A percentile compares a stretch with the other conserved stretches of the same genome.
Conservation (phyloP, 1,140 invertebrate species). For the Teleogryllus occipitalis region DNA sequence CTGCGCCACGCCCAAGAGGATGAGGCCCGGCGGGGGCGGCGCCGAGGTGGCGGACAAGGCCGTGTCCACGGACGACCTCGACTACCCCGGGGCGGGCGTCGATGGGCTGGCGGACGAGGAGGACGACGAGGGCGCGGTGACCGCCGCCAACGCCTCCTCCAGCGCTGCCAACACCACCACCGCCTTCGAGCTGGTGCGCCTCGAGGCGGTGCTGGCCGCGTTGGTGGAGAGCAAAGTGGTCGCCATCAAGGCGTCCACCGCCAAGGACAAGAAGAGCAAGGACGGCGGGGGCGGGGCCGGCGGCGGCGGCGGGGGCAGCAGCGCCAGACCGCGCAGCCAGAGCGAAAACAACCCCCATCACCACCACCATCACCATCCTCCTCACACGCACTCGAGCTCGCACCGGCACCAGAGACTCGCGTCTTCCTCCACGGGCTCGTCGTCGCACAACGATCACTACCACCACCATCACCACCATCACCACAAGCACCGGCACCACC, state of each 20-base stretch:
- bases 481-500: slow-evolving; percentile 3
- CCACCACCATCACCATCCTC: slow-evolving; percentile 7
- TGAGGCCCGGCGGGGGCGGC: neutral
- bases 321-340: slow-evolving; percentile 17
- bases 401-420: slow-evolving; percentile 15
- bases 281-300: slow-evolving; percentile 10
- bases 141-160: neutral
- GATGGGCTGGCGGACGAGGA: slow-evolving; percentile 16
- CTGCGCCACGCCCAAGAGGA: no score
- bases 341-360: neutral
- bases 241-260: slow-evolving; percentile 16
- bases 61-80: slow-evolving; percentile 55
- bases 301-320: neutral
- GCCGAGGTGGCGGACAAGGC: slow-evolving; percentile 55
- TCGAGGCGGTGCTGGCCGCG: slow-evolving; percentile 54
- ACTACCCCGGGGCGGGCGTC: slow-evolving; percentile 23
- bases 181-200: slow-evolving; percentile 43
- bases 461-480: slow-evolving; percentile 14
- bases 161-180: neutral
- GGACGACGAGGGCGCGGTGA: slow-evolving; percentile 1
- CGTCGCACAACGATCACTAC: slow-evolving; percentile 20
- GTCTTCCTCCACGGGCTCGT: slow-evolving; percentile 17
- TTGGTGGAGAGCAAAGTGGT: slow-evolving; percentile 52
- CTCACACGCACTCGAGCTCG: slow-evolving; percentile 11
- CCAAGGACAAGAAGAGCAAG: slow-evolving; percentile 7